Conservation (phyloP, 2,888 invertebrate genomes). For the Loripinus fragilis region DNA sequence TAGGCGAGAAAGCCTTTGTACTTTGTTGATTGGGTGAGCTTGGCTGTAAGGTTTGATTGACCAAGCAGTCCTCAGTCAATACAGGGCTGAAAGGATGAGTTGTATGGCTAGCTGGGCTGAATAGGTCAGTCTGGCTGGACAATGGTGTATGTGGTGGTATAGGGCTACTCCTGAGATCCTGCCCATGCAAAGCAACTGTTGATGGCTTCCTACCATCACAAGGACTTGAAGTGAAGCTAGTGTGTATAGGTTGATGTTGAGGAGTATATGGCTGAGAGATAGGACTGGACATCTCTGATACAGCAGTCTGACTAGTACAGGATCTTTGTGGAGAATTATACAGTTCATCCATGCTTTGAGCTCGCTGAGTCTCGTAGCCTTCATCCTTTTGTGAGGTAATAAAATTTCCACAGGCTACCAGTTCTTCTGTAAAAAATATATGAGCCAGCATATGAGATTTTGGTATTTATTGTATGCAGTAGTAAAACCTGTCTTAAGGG, state of each 20-base stretch:
- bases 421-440: not conserved
- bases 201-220: too few relatives aligned
- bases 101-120: slow-evolving; percentile 38
- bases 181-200: too few relatives aligned
- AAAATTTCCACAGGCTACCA: slow-evolving; percentile 23
- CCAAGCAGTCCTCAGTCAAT: not conserved
- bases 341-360: not conserved
- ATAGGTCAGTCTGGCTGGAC: not conserved
- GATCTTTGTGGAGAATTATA: not conserved
- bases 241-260: not conserved
- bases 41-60: not conserved
- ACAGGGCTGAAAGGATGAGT: slow-evolving; percentile 49
- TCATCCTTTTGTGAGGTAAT: slow-evolving; percentile 24
- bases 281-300: not conserved
- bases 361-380: slow-evolving; percentile 31
- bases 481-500: too few relatives aligned
- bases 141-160: not conserved
- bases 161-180: not conserved
- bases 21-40: not conserved
- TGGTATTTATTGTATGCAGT: too few relatives aligned
- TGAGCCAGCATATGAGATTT: too few relatives aligned
- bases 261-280: not conserved
- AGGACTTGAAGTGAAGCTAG: not conserved
- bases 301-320: not conserved
- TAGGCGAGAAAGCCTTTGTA: not conserved